phyloP scores from a whole-genome alignment of 2,113 vertebrate species.

The Trachemys scripta region DNA sequence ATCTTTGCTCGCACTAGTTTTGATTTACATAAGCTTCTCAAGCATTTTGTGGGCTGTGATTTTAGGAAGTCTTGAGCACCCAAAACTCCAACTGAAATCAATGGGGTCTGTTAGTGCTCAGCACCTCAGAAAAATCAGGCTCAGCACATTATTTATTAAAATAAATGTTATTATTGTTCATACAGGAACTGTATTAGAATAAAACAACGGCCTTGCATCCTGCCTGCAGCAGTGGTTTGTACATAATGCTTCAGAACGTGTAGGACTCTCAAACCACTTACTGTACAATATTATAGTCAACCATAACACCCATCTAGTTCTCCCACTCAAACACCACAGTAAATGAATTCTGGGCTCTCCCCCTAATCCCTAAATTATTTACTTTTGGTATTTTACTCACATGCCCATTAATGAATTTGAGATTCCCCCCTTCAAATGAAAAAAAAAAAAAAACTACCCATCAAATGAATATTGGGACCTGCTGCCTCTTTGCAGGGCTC shows the following conservation, averaged over 20 bases:
- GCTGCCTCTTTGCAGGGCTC: neutral
- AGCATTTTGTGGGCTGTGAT: neutral
- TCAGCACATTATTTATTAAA: too few relatives aligned
- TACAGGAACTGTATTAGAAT: neutral
- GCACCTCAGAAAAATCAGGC: neutral
- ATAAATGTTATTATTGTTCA: neutral
- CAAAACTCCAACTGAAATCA: neutral
- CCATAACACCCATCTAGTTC: neutral
- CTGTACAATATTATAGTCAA: neutral
- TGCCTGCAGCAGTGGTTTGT: neutral
- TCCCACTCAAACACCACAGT: neutral
- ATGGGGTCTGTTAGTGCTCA: neutral
- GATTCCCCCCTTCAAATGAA: neutral
- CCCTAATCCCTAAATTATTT: neutral
- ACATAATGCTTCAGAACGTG: neutral
- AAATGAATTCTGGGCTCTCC: neutral
- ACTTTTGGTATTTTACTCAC: neutral
- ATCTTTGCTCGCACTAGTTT: neutral
- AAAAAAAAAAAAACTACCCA: neutral
- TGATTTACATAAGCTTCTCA: neutral
- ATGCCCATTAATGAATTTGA: neutral
- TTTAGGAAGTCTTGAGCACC: neutral
- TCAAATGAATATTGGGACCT: neutral
- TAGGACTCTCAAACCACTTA: neutral
- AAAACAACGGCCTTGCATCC: neutral